A percentile compares a stretch with the other conserved stretches of the same genome.
Conservation (phyloP, 2,113 vertebrate species). For the Catharus minimus region DNA sequence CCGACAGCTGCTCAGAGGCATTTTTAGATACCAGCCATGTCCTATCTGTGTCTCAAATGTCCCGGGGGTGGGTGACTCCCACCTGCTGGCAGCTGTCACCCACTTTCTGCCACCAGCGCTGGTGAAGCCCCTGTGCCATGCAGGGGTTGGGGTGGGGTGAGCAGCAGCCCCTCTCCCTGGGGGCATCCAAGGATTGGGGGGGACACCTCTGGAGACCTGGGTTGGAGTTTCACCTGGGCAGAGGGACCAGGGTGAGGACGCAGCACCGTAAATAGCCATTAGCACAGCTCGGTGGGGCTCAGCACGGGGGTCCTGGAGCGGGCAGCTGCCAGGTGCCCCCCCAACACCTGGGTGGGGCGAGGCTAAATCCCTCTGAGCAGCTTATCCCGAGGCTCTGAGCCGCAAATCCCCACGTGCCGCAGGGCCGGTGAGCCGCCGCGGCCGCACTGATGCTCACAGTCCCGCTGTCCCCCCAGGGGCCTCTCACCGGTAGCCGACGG, state of each 20-base stretch:
- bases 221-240: background rate
- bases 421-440: accelerated
- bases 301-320: background rate
- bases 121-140: accelerated
- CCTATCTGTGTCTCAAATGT: conserved; percentile 50
- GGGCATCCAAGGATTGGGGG: background rate
- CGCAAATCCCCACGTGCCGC: background rate
- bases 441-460: accelerated
- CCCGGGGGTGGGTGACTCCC: background rate
- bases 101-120: background rate
- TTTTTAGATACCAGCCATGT: conserved; percentile 40
- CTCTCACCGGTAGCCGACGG: conserved; percentile 55
- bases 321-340: background rate
- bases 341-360: background rate
- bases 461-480: background rate
- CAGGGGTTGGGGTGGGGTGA: background rate
- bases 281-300: accelerated
- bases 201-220: background rate
- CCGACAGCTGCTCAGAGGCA: background rate
- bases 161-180: background rate
- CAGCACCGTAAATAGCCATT: accelerated
- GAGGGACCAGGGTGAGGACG: accelerated
- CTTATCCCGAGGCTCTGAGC: conserved; percentile 3
- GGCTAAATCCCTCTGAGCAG: conserved; percentile 47
- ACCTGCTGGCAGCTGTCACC: background rate